phyloP scores from a whole-genome alignment of 2,797 vertebrate species.

The Chaetodon trifasciatus region DNA sequence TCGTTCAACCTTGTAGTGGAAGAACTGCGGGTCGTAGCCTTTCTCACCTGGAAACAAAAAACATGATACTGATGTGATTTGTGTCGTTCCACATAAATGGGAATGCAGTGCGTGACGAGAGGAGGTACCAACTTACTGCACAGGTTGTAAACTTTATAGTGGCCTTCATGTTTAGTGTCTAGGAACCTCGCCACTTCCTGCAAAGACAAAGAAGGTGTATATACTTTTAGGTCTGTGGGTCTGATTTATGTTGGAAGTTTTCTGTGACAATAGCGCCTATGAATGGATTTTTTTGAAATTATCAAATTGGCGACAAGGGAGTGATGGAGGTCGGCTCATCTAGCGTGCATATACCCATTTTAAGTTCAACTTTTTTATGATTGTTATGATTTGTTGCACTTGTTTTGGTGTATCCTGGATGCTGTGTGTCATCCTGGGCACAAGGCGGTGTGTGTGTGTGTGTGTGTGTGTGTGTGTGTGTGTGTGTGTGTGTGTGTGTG shows the following conservation, averaged over 20 bases:
- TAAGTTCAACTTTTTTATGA: no score
- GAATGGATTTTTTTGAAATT: not conserved
- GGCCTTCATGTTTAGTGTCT: constrained; percentile 92
- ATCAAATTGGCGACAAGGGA: not conserved
- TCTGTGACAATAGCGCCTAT: not conserved
- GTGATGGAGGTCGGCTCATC: not conserved
- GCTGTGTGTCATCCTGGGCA: no score
- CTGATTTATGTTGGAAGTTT: not conserved
- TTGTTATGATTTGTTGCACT: no score
- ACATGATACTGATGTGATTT: not conserved
- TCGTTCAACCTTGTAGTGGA: constrained; percentile 93
- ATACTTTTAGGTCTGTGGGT: not conserved
- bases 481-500: no score
- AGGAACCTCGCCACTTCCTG: constrained; percentile 95
- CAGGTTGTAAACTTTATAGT: constrained; percentile 98
- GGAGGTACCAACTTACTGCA: constrained; percentile 91
- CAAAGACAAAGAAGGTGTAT: constrained; percentile 12
- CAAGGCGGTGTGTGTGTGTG: no score
- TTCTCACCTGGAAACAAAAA: constrained; percentile 89
- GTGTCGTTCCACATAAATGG: not conserved
- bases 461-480: no score
- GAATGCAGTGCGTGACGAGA: not conserved
- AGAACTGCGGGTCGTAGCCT: constrained; percentile 92
- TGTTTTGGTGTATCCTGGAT: no score
- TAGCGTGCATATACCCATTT: not conserved